Conservation (phyloP, 2,113 vertebrate species). For the Riparia riparia region DNA sequence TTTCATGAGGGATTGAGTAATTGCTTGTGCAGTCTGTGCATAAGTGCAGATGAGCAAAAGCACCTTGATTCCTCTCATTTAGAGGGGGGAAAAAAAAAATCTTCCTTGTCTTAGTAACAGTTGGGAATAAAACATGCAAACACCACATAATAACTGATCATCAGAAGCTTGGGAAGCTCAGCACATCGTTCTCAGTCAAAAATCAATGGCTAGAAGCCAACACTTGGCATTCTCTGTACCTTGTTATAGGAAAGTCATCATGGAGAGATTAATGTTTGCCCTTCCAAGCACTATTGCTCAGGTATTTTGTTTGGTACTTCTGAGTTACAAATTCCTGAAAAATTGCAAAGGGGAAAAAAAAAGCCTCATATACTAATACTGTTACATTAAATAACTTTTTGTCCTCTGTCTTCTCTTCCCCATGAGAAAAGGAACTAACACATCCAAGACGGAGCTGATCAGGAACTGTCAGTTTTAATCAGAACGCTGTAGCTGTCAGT, state of each 20-base stretch:
- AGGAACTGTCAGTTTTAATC: slow-evolving; percentile 17
- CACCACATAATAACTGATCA: not conserved
- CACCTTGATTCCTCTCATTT: not conserved
- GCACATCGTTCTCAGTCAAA: not conserved
- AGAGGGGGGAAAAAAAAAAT: fast-evolving
- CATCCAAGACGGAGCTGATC: not conserved
- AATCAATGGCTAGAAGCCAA: not conserved
- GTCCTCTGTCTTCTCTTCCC: not conserved
- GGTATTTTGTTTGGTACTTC: not conserved
- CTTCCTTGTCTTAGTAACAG: not conserved
- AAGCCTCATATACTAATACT: not conserved
- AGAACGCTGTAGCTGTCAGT: not conserved
- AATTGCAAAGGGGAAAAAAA: not conserved
- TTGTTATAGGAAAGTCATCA: not conserved
- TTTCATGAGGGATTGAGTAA: not conserved
- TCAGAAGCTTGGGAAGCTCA: not conserved
- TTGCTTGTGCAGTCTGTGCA: not conserved
- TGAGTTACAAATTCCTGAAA: not conserved
- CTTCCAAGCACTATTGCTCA: not conserved
- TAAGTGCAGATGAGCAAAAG: not conserved
- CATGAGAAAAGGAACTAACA: not conserved
- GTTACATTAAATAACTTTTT: not conserved
- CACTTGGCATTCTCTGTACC: not conserved
- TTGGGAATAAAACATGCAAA: not conserved
- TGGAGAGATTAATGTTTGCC: not conserved